phyloP scores from a whole-genome alignment of 92 coral and sea anemone species.

The Phymanthus crucifer region DNA sequence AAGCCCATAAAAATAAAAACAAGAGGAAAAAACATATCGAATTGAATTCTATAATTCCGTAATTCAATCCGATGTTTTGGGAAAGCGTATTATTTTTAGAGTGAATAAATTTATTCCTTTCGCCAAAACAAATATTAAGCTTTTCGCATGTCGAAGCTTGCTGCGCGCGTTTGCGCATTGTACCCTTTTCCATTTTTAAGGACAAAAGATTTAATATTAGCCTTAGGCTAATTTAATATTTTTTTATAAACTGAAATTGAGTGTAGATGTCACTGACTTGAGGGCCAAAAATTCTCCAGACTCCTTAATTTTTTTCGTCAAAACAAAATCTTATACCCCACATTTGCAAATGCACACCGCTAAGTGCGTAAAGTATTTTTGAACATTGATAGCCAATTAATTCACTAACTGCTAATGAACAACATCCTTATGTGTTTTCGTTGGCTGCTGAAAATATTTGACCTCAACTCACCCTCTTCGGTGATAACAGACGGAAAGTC shows the following conservation, averaged over 20 bases:
- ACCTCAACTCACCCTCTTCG: conserved; percentile 44
- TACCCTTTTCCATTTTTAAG: background rate
- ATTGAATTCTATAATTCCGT: background rate
- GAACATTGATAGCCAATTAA: background rate
- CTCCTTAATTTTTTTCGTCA: too few relatives aligned
- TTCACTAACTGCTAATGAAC: background rate
- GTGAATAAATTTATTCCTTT: background rate
- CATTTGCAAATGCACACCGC: too few relatives aligned
- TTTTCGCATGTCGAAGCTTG: conserved; percentile 9
- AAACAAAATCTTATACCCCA: too few relatives aligned
- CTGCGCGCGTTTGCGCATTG: background rate
- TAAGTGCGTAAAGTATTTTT: too few relatives aligned
- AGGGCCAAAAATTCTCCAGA: too few relatives aligned
- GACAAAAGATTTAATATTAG: background rate
- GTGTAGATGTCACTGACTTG: too few relatives aligned
- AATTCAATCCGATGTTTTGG: background rate
- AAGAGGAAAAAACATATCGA: background rate
- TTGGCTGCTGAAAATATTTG: background rate
- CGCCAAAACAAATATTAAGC: background rate
- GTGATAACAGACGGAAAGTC: conserved; percentile 46
- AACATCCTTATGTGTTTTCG: background rate
- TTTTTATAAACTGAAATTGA: too few relatives aligned
- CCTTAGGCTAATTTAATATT: too few relatives aligned
- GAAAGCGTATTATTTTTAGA: background rate
- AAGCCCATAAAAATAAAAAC: background rate